Conservation (phyloP, 2,797 vertebrate species). For the Hypotaenidia okinawae region DNA sequence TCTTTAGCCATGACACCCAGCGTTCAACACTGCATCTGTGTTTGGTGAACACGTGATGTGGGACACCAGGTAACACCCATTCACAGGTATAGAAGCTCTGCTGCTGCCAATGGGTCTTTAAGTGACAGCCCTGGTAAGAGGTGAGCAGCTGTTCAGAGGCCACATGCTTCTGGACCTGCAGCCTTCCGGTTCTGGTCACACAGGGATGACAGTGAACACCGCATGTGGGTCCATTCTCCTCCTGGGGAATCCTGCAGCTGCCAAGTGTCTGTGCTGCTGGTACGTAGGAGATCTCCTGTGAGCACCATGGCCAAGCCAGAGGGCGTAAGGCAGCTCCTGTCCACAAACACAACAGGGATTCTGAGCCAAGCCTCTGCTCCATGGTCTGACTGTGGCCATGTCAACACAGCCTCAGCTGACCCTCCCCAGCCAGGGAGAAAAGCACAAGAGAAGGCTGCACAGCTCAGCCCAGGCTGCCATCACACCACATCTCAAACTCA, state of each 20-base stretch:
- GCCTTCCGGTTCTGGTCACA: not conserved
- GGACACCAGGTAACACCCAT: not conserved
- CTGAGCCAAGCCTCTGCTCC: not conserved
- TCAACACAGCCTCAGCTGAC: not conserved
- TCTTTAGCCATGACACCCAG: not conserved
- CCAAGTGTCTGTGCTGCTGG: no score
- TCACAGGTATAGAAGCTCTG: not conserved
- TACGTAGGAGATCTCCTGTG: no score
- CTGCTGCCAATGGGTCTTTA: not conserved
- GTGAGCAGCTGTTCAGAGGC: not conserved
- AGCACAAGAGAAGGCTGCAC: no score
- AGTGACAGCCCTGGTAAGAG: not conserved
- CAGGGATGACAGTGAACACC: not conserved
- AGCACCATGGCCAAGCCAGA: no score
- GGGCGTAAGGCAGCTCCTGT: not conserved
- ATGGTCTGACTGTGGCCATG: fast-evolving
- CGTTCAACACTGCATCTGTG: fast-evolving
- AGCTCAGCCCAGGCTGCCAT: not conserved
- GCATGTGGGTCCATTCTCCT: not conserved
- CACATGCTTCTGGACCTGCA: not conserved
- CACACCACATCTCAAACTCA: fast-evolving
- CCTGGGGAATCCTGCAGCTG: not conserved
- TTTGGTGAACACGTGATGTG: not conserved
- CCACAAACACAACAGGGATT: not conserved
- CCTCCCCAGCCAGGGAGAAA: not conserved